These are phyloP conservation scores for Lutjanus argentimaculatus DNA, from an alignment of 2,797 vertebrate species.

Conservation along the genomic window DNA sequence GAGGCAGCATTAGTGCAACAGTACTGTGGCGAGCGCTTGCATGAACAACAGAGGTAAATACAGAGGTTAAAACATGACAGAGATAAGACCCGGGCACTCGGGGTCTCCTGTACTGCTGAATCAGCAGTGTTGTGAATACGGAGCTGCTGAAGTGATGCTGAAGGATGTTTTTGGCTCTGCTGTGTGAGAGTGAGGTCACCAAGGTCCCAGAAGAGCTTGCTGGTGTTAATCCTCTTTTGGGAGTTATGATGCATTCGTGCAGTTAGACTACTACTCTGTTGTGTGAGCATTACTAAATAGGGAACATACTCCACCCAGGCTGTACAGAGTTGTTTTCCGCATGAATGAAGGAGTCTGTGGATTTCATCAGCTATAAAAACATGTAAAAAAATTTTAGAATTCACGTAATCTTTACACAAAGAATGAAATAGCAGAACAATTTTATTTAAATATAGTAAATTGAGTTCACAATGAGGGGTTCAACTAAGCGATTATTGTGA, in stretches of 20 bases:
- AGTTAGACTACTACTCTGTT: constrained; percentile 72
- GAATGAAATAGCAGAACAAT: not conserved
- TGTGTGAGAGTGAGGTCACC: constrained; percentile 77
- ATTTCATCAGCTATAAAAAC: not conserved
- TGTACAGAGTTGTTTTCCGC: not conserved
- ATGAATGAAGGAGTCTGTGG: constrained; percentile 14
- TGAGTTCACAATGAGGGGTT: not conserved
- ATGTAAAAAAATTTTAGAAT: not conserved
- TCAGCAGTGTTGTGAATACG: constrained; percentile 48
- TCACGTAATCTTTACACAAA: not conserved
- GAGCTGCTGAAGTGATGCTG: constrained; percentile 60
- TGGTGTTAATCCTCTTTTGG: constrained; percentile 85
- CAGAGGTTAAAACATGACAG: constrained; percentile 41
- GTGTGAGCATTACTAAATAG: constrained; percentile 48
- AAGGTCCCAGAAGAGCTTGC: constrained; percentile 76
- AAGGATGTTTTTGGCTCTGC: constrained; percentile 71
- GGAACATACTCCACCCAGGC: constrained; percentile 6
- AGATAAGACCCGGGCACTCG: constrained; percentile 11
- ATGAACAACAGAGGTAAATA: constrained; percentile 37
- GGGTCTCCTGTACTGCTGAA: constrained; percentile 52
- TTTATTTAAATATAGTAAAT: constrained; percentile 1
- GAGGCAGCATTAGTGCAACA: constrained; percentile 36
- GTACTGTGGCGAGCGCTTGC: constrained; percentile 9
- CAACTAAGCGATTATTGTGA: too few relatives aligned
- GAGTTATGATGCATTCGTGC: constrained; percentile 81